Evolutionary conservation across 1,140 invertebrate species (phyloP), one percentile per base, ranked within the genome.

Genomic region (Tachypleus tridentatus): DNA sequence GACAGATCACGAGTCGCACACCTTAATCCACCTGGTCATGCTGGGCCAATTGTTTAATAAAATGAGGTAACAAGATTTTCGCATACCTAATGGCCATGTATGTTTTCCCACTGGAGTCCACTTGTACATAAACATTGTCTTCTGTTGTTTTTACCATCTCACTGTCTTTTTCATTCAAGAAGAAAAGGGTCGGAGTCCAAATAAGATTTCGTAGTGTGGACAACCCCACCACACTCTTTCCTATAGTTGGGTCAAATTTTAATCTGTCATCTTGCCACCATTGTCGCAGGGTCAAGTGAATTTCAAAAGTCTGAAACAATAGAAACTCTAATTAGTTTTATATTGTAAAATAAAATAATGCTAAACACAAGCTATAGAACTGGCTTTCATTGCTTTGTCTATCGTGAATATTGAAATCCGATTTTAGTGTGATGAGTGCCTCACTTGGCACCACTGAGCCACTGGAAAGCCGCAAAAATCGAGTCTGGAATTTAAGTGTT

Each of bases 111-210:
- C 62, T 59, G 0, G 66, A 62, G 11, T 67, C 63, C 29, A 67
- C 64, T 50, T 67, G 66, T 4, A 67, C 57, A 51, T 67, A 67
- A 29, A 67, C 49, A 49, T 67, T 67, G 60, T 67, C 66, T 49
- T 62, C 56, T 0, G 66, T 67, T 4, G 58, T 64, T 5, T 60
- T 60, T 4, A 67, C 66, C 0, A 67, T 56, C 49, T 67, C 62
- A 60, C 63, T 64, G 57, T 67, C 66, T 29, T 64, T 67, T 50
- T 67, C 66, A 61, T 67, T 67, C 57, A 64, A 64, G 61, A 67
- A 67, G 50, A 67, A 67, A 49, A 67, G 60, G 7, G 66, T 67
- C 0, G 66, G 66, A 0, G 66, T 67, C 66, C 66, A 67, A 7
- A 67, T 67, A 7, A 62, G 60, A 51, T 67, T 63, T 1, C 66